Evolutionary conservation across 1,140 invertebrate species (phyloP).

Genomic region (Orchestia grillus): DNA sequence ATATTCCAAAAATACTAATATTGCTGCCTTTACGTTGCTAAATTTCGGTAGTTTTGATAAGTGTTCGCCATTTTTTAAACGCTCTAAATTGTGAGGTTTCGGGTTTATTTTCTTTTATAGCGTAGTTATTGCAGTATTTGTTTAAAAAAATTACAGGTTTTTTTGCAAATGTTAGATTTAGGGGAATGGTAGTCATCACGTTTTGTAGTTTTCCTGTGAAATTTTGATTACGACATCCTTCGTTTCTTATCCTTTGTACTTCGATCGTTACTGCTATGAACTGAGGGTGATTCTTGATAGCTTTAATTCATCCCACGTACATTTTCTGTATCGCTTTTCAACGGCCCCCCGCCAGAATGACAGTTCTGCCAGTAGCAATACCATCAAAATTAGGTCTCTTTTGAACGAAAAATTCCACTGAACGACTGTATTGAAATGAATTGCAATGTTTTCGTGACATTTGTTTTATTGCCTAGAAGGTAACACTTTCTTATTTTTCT

Average conservation of each 20-base stretch:
- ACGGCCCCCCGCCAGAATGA: background rate
- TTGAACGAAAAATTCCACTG: background rate
- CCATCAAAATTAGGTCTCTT: background rate
- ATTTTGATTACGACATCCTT: background rate
- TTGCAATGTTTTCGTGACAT: background rate
- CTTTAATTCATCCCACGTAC: background rate
- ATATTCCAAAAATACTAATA: too few relatives aligned
- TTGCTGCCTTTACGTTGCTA: too few relatives aligned
- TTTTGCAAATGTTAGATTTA: background rate
- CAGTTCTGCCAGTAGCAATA: background rate
- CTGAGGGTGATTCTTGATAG: background rate
- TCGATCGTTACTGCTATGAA: background rate
- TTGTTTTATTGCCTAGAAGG: background rate
- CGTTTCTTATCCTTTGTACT: background rate
- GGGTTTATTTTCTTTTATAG: background rate
- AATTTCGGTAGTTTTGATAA: background rate
- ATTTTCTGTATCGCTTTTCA: background rate
- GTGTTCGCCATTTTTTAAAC: background rate
- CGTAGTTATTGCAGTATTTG: background rate
- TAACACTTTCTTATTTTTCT: background rate
- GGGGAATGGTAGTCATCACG: too few relatives aligned
- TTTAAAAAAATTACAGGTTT: background rate
- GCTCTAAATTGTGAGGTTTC: background rate
- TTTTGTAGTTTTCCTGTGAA: background rate
- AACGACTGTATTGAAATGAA: background rate